Evolutionary conservation across 2,888 invertebrate species (phyloP).

Genomic region (Cerastis rubricosa): DNA sequence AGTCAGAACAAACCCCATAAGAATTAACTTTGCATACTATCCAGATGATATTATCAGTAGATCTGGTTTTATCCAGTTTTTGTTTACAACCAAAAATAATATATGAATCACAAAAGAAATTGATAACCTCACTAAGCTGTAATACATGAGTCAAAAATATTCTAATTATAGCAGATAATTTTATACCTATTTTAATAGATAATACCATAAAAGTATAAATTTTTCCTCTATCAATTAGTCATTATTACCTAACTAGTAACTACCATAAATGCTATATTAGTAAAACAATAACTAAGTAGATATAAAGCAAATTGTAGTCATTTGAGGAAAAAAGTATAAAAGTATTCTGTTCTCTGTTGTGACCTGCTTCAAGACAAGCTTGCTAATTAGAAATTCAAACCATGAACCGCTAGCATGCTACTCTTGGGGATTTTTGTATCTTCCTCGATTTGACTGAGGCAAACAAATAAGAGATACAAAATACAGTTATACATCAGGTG

Average conservation of each 20-base stretch:
- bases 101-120: constrained; percentile 25
- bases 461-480: constrained; percentile 1
- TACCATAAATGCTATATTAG: not conserved
- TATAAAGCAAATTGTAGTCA: constrained; percentile 7
- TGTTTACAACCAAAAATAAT: constrained; percentile 14
- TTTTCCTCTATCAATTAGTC: not conserved
- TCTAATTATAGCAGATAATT: constrained; percentile 19
- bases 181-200: not conserved
- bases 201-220: constrained; percentile 7
- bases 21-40: not conserved
- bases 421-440: constrained; percentile 5
- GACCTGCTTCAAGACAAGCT: constrained; percentile 41
- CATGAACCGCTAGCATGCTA: constrained; percentile 13
- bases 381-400: constrained; percentile 47
- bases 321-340: constrained; percentile 41
- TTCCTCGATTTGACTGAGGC: not conserved
- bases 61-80: constrained; percentile 17
- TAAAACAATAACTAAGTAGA: not conserved
- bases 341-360: not conserved
- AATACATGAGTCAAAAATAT: constrained; percentile 29
- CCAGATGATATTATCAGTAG: constrained; percentile 8
- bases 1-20: not conserved
- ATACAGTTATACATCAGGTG: not conserved
- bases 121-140: constrained; percentile 8
- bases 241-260: not conserved